Evolutionary conservation across 2,113 vertebrate species (phyloP), one percentile per base, ranked within the genome.

Genomic region (Pithys albifrons): DNA sequence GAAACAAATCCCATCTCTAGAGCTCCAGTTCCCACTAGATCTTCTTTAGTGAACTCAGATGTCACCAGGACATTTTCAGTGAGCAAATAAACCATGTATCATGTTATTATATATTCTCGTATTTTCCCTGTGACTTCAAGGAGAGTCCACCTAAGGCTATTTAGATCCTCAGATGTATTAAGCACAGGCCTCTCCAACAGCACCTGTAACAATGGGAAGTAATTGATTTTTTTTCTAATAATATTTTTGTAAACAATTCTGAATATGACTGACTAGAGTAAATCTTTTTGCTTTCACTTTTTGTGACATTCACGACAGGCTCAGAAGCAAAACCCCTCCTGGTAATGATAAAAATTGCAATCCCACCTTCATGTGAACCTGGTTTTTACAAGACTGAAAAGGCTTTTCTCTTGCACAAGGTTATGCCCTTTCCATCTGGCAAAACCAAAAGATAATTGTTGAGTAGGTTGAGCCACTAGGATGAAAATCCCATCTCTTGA

Each of bases 11-110:
- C 76, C 66, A 85, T 72, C 61, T 89, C 83, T 52, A 49, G 80
- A 92, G n/a, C 73, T 81, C 39, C 80, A 87, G 78, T 27, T 89
- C 28, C 45, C 91, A 91, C 85, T 75, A 97, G 93, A 93, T 96
- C 92, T 97, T 88, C 95, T 89, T 88, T 57, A 85, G 87, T 85
- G 86, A 93, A 92, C 95, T 95, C 95, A 88, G 73, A 97, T 59
- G 6, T 97, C 96, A 96, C 78, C 86, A 71, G 51, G 67, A 95
- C 96, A 95, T 94, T 96, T 97, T 72, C 95, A 96, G 93, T 85
- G 75, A 70, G 96, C 88, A 97, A 96, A 97, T 93, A 97, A 96
- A 86, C 91, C 85, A 74, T 81, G 72, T 67, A 95, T 95, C 91
- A 90, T 57, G 80, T 29, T 74, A 85, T 91, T 45, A 89, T 65